Evolutionary conservation across 2,113 vertebrate species (phyloP), one percentile per base, ranked within the genome.

Genomic region (Anser brachyrhynchus): DNA sequence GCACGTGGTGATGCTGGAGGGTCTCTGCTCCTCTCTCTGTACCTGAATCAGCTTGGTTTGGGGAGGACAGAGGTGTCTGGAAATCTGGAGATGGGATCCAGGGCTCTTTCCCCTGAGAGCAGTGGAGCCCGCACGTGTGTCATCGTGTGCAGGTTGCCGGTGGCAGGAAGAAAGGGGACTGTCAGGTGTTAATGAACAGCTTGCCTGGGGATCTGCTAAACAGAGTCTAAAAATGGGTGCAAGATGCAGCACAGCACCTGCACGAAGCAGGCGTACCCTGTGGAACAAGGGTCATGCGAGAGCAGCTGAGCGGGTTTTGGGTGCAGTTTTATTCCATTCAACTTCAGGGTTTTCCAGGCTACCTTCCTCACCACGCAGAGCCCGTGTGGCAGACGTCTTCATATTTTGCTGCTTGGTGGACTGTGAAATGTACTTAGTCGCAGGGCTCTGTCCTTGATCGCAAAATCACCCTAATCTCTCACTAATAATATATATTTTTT

Each of bases 351-450:
- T 74, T 91, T 91, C 79, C 41, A 65, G 43, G 51, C 46, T 85
- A 41, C 59, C 20, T 75, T 95, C 64, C 54, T 81, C 12, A 46
- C 78, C n/a, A 29, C 1, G 1, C 37, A 73, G 62, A 77, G 25
- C 44, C 85, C 72, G 23, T 77, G 55, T 3, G 25, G 62, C 72
- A 86, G 61, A 26, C 3, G 4, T 82, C 72, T 76, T 92, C 3
- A 3, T 72, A 54, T 81, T 95, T 93, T 95, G 75, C 93, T 94
- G 90, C 84, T 92, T 83, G 57, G 54, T 59, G 90, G 96, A 81
- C 90, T 93, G 55, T 91, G 92, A 96, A 95, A 94, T 92, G 65
- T 84, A 49, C 37, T 96, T 93, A 81, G 72, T 92, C 49, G 72
- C 83, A 52, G 78, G 79, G 39, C 67, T 87, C 58, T 92, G 49